Percentiles rank a stretch among this genome's conserved stretches.
phyloP scores from a whole-genome alignment of 2,888 invertebrate species.

The Perdita meconis region DNA sequence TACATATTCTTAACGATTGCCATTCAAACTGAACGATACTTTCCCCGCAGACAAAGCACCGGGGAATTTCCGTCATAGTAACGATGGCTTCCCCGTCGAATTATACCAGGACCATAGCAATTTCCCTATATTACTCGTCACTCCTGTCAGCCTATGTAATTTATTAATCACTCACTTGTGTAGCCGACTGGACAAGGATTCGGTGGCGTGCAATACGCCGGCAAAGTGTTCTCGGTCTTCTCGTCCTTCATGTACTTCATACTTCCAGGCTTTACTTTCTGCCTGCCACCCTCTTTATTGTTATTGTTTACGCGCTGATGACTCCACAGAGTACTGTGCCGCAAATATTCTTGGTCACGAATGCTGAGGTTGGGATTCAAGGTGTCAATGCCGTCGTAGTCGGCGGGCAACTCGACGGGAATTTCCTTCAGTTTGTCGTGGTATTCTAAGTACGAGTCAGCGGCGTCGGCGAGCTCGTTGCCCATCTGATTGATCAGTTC shows the following conservation, averaged over 20 bases:
- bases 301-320: constrained; percentile 90
- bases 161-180: constrained; percentile 86
- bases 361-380: constrained; percentile 91
- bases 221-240: constrained; percentile 95
- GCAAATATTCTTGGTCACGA: constrained; percentile 94
- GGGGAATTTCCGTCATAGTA: no score
- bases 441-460: constrained; percentile 88
- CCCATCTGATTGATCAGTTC: constrained; percentile 92
- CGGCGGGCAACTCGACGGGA: constrained; percentile 85
- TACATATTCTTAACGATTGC: no score
- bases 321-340: constrained; percentile 91
- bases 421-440: constrained; percentile 84
- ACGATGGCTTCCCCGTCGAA: no score
- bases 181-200: constrained; percentile 99
- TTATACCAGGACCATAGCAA: no score
- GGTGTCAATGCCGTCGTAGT: constrained; percentile 90
- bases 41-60: no score
- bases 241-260: constrained; percentile 89
- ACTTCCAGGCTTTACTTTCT: constrained; percentile 81
- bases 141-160: no score
- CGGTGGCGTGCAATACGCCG: constrained; percentile 99
- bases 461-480: constrained; percentile 89
- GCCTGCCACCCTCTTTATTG: constrained; percentile 76
- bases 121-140: no score
- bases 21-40: no score